Conservation (phyloP, 1,140 invertebrate genomes). For the Phenacoccus solenopsis region DNA sequence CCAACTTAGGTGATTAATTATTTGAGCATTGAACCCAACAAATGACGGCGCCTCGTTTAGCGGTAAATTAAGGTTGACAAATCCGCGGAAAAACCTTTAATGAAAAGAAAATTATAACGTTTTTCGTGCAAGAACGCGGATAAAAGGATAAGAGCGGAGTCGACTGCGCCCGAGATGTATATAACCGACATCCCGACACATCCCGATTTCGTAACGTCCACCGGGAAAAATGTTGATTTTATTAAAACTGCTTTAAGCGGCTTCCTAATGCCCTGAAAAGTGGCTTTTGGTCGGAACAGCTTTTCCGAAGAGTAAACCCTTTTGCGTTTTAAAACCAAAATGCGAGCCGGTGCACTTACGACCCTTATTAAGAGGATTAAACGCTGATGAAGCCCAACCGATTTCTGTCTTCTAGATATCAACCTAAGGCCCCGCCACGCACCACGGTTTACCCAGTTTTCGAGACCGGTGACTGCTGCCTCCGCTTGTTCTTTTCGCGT, state of each 20-base stretch:
- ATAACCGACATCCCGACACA: neutral
- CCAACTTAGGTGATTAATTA: constrained; percentile 9
- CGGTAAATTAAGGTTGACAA: constrained; percentile 12
- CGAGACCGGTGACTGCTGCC: neutral
- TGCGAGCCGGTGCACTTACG: constrained; percentile 20
- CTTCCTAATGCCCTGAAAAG: constrained; percentile 16
- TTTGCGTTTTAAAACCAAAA: constrained; percentile 15
- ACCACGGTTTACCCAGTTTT: neutral
- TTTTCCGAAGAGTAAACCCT: constrained; percentile 12
- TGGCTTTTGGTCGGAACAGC: constrained; percentile 12
- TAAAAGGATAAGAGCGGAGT: neutral
- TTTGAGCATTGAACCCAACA: neutral
- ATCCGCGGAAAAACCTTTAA: constrained; percentile 13
- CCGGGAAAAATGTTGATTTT: constrained; percentile 16
- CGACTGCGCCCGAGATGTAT: neutral
- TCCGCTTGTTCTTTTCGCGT: neutral
- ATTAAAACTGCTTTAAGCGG: constrained; percentile 17
- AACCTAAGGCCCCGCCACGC: constrained; percentile 14
- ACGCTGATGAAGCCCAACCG: constrained; percentile 25
- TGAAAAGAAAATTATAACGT: constrained; percentile 11
- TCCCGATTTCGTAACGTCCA: constrained; percentile 12
- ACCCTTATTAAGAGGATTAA: constrained; percentile 27
- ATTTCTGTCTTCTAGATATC: constrained; percentile 22
- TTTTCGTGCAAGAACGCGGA: neutral
- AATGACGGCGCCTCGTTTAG: neutral